Evolutionary conservation across 2,888 invertebrate species (phyloP), one percentile per base, ranked within the genome.

Genomic region (Cenopis cana): DNA sequence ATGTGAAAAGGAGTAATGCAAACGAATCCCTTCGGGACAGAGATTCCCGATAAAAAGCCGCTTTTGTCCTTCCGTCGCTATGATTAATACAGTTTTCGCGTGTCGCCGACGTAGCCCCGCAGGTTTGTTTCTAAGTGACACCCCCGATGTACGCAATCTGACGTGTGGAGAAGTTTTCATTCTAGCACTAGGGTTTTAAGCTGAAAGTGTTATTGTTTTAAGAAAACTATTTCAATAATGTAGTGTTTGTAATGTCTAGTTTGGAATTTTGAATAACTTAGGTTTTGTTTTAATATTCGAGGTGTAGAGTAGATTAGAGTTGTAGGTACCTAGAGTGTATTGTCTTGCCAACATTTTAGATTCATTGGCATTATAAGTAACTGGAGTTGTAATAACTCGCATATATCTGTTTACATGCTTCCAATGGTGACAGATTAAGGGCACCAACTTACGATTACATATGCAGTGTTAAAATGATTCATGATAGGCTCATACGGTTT

Each of bases 11-110:
- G 79, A 70, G 73, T 69, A 73, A 69, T 62, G 80, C 79, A 81
- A 77, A 81, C 77, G 77, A 79, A 79, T 81, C 80, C 80, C 80
- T 75, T 73, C 74, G 80, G 81, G 81, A 81, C 78, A 78, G 80
- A 79, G 78, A 80, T 78, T 78, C 72, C 78, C 80, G 83, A 85
- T 85, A 87, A 79, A 87, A 87, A 82, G 73, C 82, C 77, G 77
- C 79, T 80, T 84, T 88, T 88, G 88, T 79, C 76, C 77, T 78
- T 84, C 81, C 81, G 80, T 82, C 76, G 77, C 81, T 83, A 86
- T 89, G 89, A 89, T 89, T 88, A 88, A 89, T 89, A 85, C 84
- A 84, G 79, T 84, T 81, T 82, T 85, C 85, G 85, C 85, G 85
- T 89, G 89, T 81, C 76, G 78, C 75, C 80, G 85, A 86, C 87